phyloP scores from a whole-genome alignment of 2,797 vertebrate genomes.

The Chelidonichthys spinosus region DNA sequence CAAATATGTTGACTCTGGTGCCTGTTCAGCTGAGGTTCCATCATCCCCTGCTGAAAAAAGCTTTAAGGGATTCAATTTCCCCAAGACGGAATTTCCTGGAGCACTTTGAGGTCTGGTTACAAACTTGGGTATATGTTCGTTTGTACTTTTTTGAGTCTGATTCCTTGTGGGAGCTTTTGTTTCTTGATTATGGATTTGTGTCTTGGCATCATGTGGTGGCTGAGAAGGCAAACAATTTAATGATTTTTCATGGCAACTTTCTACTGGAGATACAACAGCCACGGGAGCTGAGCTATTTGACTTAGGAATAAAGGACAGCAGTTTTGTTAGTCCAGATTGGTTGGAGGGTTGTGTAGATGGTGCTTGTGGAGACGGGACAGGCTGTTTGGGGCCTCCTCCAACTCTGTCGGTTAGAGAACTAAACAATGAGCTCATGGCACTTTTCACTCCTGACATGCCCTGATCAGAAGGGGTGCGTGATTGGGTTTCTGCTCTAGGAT shows the following conservation, averaged over 20 bases:
- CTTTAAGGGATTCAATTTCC: constrained; percentile 87
- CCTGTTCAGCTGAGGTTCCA: constrained; percentile 52
- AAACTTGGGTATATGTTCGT: constrained; percentile 48
- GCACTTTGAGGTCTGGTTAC: constrained; percentile 70
- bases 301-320: constrained; percentile 83
- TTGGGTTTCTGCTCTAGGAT: constrained; percentile 63
- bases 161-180: constrained; percentile 29
- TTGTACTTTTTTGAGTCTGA: constrained; percentile 24
- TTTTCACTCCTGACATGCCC: constrained; percentile 86
- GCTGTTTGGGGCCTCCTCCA: constrained; percentile 85
- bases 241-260: constrained; percentile 73
- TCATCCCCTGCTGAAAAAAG: constrained; percentile 78
- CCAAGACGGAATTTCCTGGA: constrained; percentile 83
- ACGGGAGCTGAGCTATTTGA: constrained; percentile 77
- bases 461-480: constrained; percentile 61
- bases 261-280: constrained; percentile 80
- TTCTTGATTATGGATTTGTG: constrained; percentile 47
- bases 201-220: constrained; percentile 55
- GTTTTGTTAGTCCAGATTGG: constrained; percentile 80
- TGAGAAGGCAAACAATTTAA: constrained; percentile 75
- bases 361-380: constrained; percentile 72
- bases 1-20: constrained; percentile 30
- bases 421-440: constrained; percentile 89
- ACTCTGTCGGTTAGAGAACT: constrained; percentile 89
- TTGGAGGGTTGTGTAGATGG: constrained; percentile 54